These are phyloP conservation scores for Enoplosus armatus DNA, from an alignment of 2,797 vertebrate species.

Conservation along the genomic window DNA sequence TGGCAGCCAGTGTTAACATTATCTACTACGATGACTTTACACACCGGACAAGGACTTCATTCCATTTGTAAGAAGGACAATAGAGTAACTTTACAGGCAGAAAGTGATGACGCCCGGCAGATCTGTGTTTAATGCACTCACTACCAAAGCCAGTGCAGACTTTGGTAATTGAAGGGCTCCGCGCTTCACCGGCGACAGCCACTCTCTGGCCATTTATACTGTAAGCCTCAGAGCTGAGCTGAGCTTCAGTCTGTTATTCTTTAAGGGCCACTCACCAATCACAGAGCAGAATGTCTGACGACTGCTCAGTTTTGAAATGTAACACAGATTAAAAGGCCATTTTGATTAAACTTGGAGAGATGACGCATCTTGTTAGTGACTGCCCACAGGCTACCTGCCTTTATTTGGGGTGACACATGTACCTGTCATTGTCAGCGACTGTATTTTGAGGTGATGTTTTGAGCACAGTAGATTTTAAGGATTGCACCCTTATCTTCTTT, in stretches of 20 bases:
- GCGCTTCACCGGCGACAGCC: constrained; percentile 20
- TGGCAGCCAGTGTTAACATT: constrained; percentile 47
- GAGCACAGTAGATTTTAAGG: background rate
- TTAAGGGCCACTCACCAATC: constrained; percentile 23
- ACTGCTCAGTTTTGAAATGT: background rate
- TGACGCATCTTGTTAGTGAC: background rate
- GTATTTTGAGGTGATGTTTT: background rate
- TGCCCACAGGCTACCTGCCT: background rate
- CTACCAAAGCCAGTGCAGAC: constrained; percentile 18
- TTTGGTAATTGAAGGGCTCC: constrained; percentile 46
- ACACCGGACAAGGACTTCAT: constrained; percentile 34
- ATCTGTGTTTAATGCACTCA: constrained; percentile 55
- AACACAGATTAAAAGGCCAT: background rate
- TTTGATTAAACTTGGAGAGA: background rate
- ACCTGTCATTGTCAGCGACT: background rate
- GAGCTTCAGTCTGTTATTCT: constrained; percentile 8
- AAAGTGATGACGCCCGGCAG: constrained; percentile 61
- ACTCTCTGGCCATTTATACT: constrained; percentile 28
- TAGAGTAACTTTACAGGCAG: constrained; percentile 30
- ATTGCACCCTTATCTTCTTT: background rate
- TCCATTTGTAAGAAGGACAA: constrained; percentile 54
- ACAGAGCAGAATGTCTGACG: constrained; percentile 8
- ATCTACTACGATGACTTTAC: constrained; percentile 44
- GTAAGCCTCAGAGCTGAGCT: constrained; percentile 18
- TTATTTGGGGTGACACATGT: background rate